Percentiles rank a stretch among this genome's conserved stretches.
Conservation (phyloP, 2,888 invertebrate species). For the Calliphora vomitoria region DNA sequence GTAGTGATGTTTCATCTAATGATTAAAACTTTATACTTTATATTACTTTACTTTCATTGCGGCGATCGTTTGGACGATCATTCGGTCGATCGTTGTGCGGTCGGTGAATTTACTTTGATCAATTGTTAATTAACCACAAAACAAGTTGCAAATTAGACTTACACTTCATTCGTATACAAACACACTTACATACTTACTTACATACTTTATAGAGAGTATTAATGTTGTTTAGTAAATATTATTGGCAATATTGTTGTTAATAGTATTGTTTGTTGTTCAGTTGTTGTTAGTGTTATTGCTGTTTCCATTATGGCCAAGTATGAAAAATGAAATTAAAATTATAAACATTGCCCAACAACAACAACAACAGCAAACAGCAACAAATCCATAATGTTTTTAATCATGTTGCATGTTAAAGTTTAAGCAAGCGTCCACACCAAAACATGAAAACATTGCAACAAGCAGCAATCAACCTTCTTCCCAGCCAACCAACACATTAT, state of each 20-base stretch:
- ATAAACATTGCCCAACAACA: constrained; percentile 61
- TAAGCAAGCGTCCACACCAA: constrained; percentile 46
- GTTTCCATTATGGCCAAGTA: constrained; percentile 24
- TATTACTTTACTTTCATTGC: constrained; percentile 42
- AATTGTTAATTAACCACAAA: constrained; percentile 76
- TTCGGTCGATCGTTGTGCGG: background rate
- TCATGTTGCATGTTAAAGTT: constrained; percentile 70
- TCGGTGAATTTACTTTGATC: constrained; percentile 74
- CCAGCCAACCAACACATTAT: constrained; percentile 17
- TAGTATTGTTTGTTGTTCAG: constrained; percentile 52
- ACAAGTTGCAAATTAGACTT: constrained; percentile 76
- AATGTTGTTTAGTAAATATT: constrained; percentile 47
- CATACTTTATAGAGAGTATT: constrained; percentile 2
- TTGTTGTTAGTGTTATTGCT: constrained; percentile 24
- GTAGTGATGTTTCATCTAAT: constrained; percentile 32
- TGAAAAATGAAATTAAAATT: constrained; percentile 56
- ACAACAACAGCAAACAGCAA: constrained; percentile 41
- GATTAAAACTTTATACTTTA: constrained; percentile 43
- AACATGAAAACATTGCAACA: constrained; percentile 30
- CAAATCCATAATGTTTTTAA: constrained; percentile 58
- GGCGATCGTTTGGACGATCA: constrained; percentile 10
- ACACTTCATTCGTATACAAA: constrained; percentile 65
- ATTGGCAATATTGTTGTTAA: constrained; percentile 46
- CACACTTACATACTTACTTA: background rate
- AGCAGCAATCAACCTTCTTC: constrained; percentile 31